Evolutionary conservation across 2,888 invertebrate genomes (phyloP).

Genomic region (Leptinotarsa rubiginosa): DNA sequence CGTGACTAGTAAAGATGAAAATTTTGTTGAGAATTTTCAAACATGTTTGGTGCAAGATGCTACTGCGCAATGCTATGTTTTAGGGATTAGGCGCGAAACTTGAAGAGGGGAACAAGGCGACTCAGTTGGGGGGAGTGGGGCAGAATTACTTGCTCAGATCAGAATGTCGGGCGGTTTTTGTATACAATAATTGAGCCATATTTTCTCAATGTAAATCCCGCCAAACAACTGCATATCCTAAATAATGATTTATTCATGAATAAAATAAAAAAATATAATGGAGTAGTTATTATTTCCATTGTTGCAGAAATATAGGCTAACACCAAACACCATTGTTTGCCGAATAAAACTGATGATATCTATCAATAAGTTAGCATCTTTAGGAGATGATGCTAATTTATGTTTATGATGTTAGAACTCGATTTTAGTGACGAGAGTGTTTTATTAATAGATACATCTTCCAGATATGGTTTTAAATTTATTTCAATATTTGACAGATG

Average conservation of each 20-base stretch:
- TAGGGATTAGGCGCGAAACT: conserved; percentile 9
- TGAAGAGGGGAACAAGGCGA: not conserved
- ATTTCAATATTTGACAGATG: no score
- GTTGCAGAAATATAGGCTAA: no score
- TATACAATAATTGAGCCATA: not conserved
- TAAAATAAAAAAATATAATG: no score
- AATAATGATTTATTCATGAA: no score
- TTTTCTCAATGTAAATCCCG: no score
- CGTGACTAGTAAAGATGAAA: not conserved
- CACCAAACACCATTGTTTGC: no score
- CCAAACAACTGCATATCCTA: no score
- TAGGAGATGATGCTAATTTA: no score
- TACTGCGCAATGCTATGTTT: not conserved
- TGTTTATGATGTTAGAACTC: no score
- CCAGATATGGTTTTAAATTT: no score
- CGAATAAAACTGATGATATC: no score
- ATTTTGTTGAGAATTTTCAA: conserved; percentile 13
- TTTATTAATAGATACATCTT: not conserved
- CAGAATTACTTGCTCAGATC: not conserved
- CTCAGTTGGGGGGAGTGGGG: conserved; percentile 9
- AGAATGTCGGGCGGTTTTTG: not conserved
- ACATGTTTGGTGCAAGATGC: not conserved
- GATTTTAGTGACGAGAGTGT: not conserved
- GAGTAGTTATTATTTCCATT: no score
- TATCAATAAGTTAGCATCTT: not conserved